phyloP scores from a whole-genome alignment of 1,140 invertebrate species.

The Hylaeus volcanicus region DNA sequence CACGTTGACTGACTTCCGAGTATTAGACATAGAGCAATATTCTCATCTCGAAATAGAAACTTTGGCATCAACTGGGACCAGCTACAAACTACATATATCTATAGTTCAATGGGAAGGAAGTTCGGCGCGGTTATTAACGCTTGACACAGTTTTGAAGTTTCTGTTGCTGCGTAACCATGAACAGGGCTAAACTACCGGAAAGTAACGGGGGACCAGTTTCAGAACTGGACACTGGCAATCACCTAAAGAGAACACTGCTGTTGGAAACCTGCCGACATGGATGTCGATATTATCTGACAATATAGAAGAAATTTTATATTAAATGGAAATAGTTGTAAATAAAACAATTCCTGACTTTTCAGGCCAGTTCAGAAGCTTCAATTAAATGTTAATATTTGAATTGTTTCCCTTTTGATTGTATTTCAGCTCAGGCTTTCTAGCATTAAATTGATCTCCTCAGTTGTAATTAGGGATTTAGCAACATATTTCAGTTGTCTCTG shows the following conservation, averaged over 20 bases:
- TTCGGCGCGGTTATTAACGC: slow-evolving; percentile 45
- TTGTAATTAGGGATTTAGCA: no score
- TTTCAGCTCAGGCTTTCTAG: no score
- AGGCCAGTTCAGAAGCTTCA: no score
- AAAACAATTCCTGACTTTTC: neutral
- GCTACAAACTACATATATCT: slow-evolving; percentile 19
- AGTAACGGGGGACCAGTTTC: slow-evolving; percentile 29
- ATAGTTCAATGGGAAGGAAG: slow-evolving; percentile 40
- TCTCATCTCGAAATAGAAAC: slow-evolving; percentile 27
- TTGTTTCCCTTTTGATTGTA: no score
- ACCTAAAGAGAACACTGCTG: neutral
- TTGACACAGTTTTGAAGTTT: slow-evolving; percentile 48
- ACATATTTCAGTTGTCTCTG: no score
- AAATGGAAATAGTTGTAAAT: neutral
- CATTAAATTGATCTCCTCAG: no score
- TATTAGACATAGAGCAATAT: slow-evolving; percentile 18
- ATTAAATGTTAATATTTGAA: no score
- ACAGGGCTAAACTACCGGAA: slow-evolving; percentile 21
- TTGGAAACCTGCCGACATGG: neutral
- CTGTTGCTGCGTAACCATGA: slow-evolving; percentile 41
- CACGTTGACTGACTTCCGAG: neutral
- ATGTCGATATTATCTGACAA: neutral
- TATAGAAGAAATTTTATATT: neutral
- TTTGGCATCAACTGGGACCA: slow-evolving; percentile 29
- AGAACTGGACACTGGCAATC: slow-evolving; percentile 41